A percentile compares a stretch with the other conserved stretches of the same genome.
Evolutionary conservation across 2,797 vertebrate species (phyloP).

Genomic region (Hippopotamyrus pictus): DNA sequence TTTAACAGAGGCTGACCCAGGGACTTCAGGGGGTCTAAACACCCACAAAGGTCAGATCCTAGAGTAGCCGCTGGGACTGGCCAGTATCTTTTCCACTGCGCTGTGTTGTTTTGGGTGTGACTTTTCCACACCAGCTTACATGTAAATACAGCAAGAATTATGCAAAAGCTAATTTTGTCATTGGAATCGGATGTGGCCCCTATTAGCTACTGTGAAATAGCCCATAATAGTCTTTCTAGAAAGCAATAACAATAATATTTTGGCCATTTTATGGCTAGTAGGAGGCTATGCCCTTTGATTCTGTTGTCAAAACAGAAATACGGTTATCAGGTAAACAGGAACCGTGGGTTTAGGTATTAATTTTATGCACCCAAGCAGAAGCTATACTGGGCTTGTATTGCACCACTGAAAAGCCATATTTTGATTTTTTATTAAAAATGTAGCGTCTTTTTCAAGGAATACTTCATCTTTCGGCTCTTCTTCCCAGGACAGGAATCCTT

Average conservation of each 20-base stretch:
- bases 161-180: neutral
- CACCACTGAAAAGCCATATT: neutral
- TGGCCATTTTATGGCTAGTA: neutral
- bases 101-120: neutral
- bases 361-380: neutral
- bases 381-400: neutral
- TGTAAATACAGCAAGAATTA: neutral
- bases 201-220: neutral
- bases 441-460: neutral
- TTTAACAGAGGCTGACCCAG: neutral
- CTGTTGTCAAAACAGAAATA: conserved; percentile 10
- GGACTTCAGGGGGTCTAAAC: neutral
- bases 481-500: neutral
- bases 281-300: conserved; percentile 1
- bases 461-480: neutral
- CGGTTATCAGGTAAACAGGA: neutral
- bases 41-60: neutral
- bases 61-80: neutral
- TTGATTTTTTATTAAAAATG: neutral
- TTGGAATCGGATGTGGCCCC: neutral
- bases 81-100: neutral
- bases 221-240: neutral
- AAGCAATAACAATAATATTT: neutral
- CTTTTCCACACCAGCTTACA: neutral
- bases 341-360: neutral